Conservation (phyloP, 2,888 invertebrate species). For the Drosophila cognata region DNA sequence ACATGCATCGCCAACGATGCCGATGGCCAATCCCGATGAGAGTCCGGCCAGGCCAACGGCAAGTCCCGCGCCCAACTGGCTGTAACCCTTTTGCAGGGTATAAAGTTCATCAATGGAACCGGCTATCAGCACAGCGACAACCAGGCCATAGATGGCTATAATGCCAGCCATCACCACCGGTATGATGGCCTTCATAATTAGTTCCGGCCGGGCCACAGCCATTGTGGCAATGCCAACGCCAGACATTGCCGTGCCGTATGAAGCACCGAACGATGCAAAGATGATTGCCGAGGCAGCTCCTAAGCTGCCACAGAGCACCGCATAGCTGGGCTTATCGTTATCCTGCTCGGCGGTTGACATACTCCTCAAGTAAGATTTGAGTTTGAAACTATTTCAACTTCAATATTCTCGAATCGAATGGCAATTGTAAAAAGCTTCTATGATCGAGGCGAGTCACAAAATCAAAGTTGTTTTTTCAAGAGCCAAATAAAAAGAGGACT, state of each 20-base stretch:
- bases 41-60: conserved; percentile 98
- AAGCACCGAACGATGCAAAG: conserved; percentile 93
- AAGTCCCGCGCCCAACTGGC: conserved; percentile 98
- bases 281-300: conserved; percentile 90
- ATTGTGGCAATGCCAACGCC: conserved; percentile 99
- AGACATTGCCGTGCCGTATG: conserved; percentile 99
- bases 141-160: conserved; percentile 99
- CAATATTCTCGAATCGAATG: background rate
- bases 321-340: conserved; percentile 41
- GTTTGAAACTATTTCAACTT: background rate
- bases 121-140: conserved; percentile 98
- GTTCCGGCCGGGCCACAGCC: conserved; percentile 99
- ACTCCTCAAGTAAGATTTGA: background rate
- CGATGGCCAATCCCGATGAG: conserved; percentile 99
- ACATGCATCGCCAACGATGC: conserved; percentile 99
- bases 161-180: conserved; percentile 99
- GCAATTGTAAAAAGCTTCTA: background rate
- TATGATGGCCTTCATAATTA: conserved; percentile 99
- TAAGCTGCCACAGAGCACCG: conserved; percentile 85
- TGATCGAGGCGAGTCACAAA: background rate
- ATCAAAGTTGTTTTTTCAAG: background rate
- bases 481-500: too few relatives aligned
- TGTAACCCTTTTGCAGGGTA: conserved; percentile 95
- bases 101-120: conserved; percentile 89
- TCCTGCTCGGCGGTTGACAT: conserved; percentile 45